These are phyloP conservation scores for Monomorium pharaonis DNA, from an alignment of 1,140 invertebrate genomes.

Conservation along the genomic window DNA sequence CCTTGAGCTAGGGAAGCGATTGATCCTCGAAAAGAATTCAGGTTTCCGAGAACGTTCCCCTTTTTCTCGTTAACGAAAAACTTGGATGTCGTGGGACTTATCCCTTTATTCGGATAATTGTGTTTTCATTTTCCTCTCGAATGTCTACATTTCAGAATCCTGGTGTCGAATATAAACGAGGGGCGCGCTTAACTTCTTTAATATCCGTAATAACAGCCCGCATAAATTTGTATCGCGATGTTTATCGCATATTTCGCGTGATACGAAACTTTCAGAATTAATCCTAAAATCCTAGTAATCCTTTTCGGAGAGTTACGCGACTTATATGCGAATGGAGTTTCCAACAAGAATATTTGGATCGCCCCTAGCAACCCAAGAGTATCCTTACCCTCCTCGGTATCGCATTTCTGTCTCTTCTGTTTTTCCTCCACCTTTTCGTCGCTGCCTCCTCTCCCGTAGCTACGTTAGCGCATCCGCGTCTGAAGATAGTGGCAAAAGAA, in stretches of 20 bases:
- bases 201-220: not conserved
- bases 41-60: not conserved
- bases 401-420: conserved; percentile 31
- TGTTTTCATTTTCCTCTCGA: not conserved
- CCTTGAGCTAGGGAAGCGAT: conserved; percentile 28
- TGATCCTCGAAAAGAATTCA: conserved; percentile 43
- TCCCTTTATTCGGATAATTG: conserved; percentile 12
- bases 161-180: conserved; percentile 33
- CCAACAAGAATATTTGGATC: conserved; percentile 30
- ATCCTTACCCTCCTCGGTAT: conserved; percentile 33
- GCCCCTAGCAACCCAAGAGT: conserved; percentile 12
- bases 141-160: not conserved
- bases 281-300: conserved; percentile 44
- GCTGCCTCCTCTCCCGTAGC: not conserved
- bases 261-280: conserved; percentile 49
- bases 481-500: conserved; percentile 9
- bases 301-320: conserved; percentile 37
- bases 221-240: conserved; percentile 36
- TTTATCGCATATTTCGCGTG: conserved; percentile 14
- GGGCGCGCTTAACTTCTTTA: conserved; percentile 9
- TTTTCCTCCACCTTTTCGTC: not conserved
- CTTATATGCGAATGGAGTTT: conserved; percentile 46
- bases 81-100: not conserved
- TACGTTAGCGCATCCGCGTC: not conserved
- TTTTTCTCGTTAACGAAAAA: not conserved